phyloP scores from a whole-genome alignment of 2,113 vertebrate genomes.

The Hyla sarda region DNA sequence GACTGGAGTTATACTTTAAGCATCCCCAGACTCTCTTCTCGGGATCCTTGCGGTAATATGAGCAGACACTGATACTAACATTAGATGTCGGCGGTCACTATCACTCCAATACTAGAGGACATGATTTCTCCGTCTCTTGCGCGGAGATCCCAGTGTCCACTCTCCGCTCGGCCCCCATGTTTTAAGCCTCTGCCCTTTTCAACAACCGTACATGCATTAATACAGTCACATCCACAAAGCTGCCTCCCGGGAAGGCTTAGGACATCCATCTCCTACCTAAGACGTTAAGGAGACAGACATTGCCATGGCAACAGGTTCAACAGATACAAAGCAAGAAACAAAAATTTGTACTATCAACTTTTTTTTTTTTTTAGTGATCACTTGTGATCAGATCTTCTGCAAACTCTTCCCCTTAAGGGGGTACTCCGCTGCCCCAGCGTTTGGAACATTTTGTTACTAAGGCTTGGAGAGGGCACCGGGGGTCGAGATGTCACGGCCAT shows the following conservation, averaged over 20 bases:
- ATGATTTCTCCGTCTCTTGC: not conserved
- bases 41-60: not conserved
- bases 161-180: not conserved
- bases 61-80: not conserved
- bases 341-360: not conserved
- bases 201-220: not conserved
- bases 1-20: not conserved
- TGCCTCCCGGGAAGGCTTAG: not conserved
- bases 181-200: constrained; percentile 6
- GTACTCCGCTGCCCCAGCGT: too few species aligned
- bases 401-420: too few species aligned
- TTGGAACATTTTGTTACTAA: too few species aligned
- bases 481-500: too few species aligned
- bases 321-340: not conserved
- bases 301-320: not conserved
- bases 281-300: not conserved
- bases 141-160: not conserved
- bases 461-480: too few species aligned
- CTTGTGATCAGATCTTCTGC: not conserved
- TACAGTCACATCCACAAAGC: not conserved
- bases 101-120: not conserved
- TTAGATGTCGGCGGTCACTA: not conserved
- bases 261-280: not conserved
- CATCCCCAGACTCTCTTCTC: not conserved
- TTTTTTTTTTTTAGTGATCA: too few species aligned